A percentile compares a stretch with the other conserved stretches of the same genome.
These are phyloP conservation scores for Montifringilla adamsi DNA, from an alignment of 2,113 vertebrate species.

Conservation along the genomic window DNA sequence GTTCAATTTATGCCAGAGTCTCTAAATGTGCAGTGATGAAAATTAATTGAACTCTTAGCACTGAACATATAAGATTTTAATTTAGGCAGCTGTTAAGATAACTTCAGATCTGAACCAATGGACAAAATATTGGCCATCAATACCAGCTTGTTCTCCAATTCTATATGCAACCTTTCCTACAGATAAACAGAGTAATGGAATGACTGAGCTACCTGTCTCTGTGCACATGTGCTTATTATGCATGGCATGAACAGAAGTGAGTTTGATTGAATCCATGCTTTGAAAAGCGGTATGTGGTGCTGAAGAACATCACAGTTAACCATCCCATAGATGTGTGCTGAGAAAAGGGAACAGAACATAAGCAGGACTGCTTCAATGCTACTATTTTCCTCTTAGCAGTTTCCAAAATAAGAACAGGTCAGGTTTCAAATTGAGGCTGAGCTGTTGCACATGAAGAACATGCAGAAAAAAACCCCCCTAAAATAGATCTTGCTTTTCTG, in stretches of 20 bases:
- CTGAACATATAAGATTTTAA: neutral
- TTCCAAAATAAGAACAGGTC: conserved; percentile 60
- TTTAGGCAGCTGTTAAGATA: neutral
- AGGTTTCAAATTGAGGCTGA: conserved; percentile 38
- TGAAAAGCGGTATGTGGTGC: neutral
- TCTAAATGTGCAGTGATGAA: neutral
- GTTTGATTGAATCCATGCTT: neutral
- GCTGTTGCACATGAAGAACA: conserved; percentile 15
- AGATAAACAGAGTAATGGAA: neutral
- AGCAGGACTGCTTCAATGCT: neutral
- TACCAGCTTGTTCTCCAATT: neutral
- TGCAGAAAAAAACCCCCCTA: conserved; percentile 23
- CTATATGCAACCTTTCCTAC: neutral
- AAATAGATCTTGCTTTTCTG: conserved; percentile 55
- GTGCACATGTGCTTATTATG: neutral
- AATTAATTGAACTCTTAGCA: neutral
- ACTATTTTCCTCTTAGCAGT: neutral
- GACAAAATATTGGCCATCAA: neutral
- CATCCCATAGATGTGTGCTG: neutral
- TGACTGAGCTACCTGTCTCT: neutral
- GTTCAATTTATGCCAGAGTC: neutral
- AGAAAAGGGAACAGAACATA: neutral
- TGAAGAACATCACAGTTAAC: neutral
- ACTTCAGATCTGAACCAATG: neutral
- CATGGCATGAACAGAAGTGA: neutral